These are phyloP conservation scores for Gnathonemus echidnorhynchus DNA, from an alignment of 2,113 vertebrate species.

Conservation along the genomic window DNA sequence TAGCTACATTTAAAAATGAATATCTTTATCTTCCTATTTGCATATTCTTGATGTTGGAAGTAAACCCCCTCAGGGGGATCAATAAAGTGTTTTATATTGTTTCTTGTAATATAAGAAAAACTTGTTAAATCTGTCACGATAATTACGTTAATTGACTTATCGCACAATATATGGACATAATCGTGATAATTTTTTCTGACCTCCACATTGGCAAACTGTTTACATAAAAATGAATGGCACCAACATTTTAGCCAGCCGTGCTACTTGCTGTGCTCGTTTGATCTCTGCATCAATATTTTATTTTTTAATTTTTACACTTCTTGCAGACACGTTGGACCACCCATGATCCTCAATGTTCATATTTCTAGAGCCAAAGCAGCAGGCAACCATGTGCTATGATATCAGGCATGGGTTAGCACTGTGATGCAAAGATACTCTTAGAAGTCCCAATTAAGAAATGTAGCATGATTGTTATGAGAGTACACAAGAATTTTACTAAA, in stretches of 20 bases:
- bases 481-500: not conserved
- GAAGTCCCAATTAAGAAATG: not conserved
- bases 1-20: not conserved
- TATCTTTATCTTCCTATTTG: not conserved
- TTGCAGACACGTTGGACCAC: not conserved
- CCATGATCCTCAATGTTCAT: not conserved
- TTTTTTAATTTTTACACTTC: not conserved
- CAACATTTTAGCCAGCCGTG: not conserved
- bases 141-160: not conserved
- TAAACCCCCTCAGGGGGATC: not conserved
- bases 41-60: not conserved
- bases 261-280: not conserved
- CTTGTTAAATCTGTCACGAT: not conserved
- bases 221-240: not conserved
- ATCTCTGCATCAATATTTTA: not conserved
- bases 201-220: not conserved
- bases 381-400: not conserved
- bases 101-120: not conserved
- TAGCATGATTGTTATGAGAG: not conserved
- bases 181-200: not conserved
- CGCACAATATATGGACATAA: not conserved
- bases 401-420: not conserved
- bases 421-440: not conserved
- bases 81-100: not conserved
- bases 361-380: not conserved